Base-by-base conservation (phyloP, 2,113 vertebrate genomes). In the Heliornis fulica region DNA sequence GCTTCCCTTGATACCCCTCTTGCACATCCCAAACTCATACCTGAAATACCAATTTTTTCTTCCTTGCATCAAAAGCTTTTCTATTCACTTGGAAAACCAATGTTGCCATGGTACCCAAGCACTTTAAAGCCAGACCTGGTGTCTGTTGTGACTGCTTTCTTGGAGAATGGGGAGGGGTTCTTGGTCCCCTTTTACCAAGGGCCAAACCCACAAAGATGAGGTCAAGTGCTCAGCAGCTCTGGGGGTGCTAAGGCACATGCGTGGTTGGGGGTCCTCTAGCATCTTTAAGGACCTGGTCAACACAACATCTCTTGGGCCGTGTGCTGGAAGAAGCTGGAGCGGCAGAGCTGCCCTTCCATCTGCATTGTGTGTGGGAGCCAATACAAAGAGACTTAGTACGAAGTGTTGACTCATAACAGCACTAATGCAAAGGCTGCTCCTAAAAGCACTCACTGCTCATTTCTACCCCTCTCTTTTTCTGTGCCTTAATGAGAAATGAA, bases 91-190 rank as follows among this genome's bases (percentile, higher is more conserved):
- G 23, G n/a, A 83, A 90, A 66, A 54, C 26, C 5, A 46, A 17
- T 4, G 50, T 74, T 81, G 34, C 38, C 41, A 41, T 94, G 43
- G 56, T 54, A 85, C 22, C n/a, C 18, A 8, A 82, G 38, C 32
- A 17, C 60, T 84, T 75, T 13, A 76, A 75, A 85, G 12, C 11
- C 65, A 86, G 41, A 77, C 9, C 22, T 70, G 34, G 50, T 51
- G 50, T 51, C 50, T 13, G 13, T 51, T 51, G 18, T 69, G 48
- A 63, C 48, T 48, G 9, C 65, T 89, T 53, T 57, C 13, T 46
- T 66, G 25, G 2, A 0, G 50, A 32, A 23, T 11, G 11, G 32
- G 17, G 22, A 76, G 34, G 51, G 19, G 0, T 0, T 31, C 54
- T 72, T 78, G 7, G 22, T 5, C 13, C 20, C 2, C 9, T 59